A percentile compares a stretch with the other conserved stretches of the same genome.
Evolutionary conservation across 2,797 vertebrate genomes (phyloP).

Genomic region (Botia kubotai): DNA sequence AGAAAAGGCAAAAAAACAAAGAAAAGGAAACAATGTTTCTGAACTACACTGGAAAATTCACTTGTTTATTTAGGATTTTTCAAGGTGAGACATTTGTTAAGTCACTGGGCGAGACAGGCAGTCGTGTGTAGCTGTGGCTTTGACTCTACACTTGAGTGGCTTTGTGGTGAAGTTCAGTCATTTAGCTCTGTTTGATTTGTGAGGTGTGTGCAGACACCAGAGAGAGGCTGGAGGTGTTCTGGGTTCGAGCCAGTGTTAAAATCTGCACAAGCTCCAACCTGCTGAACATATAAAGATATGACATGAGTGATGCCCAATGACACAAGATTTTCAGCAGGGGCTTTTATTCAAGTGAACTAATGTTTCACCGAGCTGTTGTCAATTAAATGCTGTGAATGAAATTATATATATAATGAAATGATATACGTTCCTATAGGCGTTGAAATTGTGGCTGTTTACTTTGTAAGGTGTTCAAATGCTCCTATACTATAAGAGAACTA

Average conservation of each 20-base stretch:
- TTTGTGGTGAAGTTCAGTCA: not conserved
- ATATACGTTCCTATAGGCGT: no score
- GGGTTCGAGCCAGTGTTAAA: not conserved
- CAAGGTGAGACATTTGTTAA: not conserved
- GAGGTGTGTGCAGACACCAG: not conserved
- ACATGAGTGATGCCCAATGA: not conserved
- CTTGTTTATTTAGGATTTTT: not conserved
- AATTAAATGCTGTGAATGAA: no score
- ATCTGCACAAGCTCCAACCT: not conserved
- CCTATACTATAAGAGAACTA: not conserved
- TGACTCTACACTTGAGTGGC: not conserved
- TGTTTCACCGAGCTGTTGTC: no score
- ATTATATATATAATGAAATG: no score
- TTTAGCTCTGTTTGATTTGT: not conserved
- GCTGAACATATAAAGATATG: not conserved
- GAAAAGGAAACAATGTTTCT: no score
- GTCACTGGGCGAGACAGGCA: not conserved
- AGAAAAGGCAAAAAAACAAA: no score
- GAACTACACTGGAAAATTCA: not conserved
- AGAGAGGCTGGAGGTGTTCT: not conserved
- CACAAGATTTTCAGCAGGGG: no score
- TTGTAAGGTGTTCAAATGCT: not conserved
- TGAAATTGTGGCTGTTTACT: not conserved
- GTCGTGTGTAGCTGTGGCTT: not conserved
- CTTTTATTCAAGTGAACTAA: no score